phyloP scores from a whole-genome alignment of 2,888 invertebrate genomes.

The Calephelis perditalis region DNA sequence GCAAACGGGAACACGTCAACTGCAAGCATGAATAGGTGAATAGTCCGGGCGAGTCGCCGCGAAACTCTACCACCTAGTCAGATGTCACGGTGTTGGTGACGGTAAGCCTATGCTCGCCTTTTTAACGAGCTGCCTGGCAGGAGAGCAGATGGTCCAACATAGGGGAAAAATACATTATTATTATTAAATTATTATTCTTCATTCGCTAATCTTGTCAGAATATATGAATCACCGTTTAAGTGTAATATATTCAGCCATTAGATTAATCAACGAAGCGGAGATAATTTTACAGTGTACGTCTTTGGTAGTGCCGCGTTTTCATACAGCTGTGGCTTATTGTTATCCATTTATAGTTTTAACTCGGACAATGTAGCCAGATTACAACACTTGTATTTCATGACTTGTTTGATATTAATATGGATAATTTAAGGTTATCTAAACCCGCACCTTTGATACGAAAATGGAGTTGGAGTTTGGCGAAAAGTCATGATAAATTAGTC shows the following conservation, averaged over 20 bases:
- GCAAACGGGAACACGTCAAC: too few species aligned
- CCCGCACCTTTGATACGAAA: neutral
- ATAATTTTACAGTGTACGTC: slow-evolving; percentile 7
- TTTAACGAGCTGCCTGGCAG: too few species aligned
- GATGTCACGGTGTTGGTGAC: too few species aligned
- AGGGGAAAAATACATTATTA: too few species aligned
- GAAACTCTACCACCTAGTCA: too few species aligned
- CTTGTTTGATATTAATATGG: slow-evolving; percentile 1
- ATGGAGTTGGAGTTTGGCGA: neutral
- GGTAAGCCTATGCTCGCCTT: too few species aligned
- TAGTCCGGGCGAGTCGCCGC: too few species aligned
- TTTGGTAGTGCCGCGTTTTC: slow-evolving; percentile 10
- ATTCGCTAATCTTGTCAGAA: neutral
- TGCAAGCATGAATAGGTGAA: too few species aligned
- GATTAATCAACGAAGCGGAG: slow-evolving; percentile 2
- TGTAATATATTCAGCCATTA: slow-evolving; percentile 1
- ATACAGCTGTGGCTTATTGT: slow-evolving; percentile 8
- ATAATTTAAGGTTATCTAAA: neutral
- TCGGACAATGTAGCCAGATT: slow-evolving; percentile 3
- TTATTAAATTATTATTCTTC: too few species aligned
- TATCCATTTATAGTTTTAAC: slow-evolving; percentile 10
- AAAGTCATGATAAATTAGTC: too few species aligned
- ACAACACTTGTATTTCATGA: slow-evolving; percentile 6
- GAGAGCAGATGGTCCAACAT: too few species aligned
- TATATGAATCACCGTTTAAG: slow-evolving; percentile 5